Base-by-base conservation (phyloP, 2,797 vertebrate species). In the Hypotaenidia philippensis region DNA sequence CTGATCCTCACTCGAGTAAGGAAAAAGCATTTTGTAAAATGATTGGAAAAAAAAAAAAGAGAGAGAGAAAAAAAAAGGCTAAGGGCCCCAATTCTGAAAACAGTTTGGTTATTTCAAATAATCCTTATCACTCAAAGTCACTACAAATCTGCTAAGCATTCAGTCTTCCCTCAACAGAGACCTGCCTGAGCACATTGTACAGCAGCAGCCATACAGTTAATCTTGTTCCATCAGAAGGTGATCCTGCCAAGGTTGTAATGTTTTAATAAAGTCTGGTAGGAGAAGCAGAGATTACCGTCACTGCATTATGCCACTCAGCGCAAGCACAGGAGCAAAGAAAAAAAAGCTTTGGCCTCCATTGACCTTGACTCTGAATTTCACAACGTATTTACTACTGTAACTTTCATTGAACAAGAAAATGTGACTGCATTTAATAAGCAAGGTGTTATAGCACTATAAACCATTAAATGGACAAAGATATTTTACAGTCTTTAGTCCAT, bases 111-210 rank as follows among this genome's bases (percentile, higher is more conserved):
- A 91, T 93, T 94, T 92, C 89, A 69, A 93, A 94, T 91, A 89
- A 78, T 86, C 57, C 70, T 85, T 95, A 97, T 94, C 89, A 88
- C 63, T 96, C 96, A 96, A 94, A 95, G 95, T 96, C 89, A 92
- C 88, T 88, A 32, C 57, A 63, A 66, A 94, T 96, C 90, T 94
- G 72, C 64, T 74, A 71, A 68, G 72, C 50, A 1, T 75, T 95
- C 94, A 87, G 89, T 94, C 89, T 94, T 83, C 83, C 76, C 79
- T 94, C 88, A 93, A 83, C 75, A 69, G 85, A 96, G 92, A 91
- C 83, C 55, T 64, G 86, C 61, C 65, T 1, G 10, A 69, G 87
- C 64, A 5, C 57, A 6, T 26, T 5, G 29, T 59, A 3, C 31
- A 21, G 88, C 64, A 96, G 91, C 91, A 95, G 89, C 83, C 87